phyloP scores from a whole-genome alignment of 1,140 invertebrate species.

The Diprion similis region DNA sequence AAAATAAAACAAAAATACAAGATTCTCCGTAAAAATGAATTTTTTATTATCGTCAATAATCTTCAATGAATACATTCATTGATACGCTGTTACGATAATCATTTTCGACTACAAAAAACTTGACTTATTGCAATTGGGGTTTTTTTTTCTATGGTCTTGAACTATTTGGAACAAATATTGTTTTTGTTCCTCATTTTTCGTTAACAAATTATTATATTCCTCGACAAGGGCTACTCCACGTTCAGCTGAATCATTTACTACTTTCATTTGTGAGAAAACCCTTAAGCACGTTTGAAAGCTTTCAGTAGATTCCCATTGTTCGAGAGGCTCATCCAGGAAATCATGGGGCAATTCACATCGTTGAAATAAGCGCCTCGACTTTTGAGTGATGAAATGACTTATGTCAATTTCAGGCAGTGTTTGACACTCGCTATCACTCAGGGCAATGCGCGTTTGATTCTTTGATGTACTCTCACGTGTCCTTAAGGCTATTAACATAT shows the following conservation, averaged over 20 bases:
- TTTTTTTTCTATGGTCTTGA: constrained; percentile 11
- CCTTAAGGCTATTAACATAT: not conserved
- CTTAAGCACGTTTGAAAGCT: constrained; percentile 16
- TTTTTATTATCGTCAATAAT: no score
- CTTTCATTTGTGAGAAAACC: constrained; percentile 12
- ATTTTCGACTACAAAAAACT: no score
- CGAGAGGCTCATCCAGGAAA: constrained; percentile 16
- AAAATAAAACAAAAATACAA: no score
- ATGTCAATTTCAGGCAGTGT: constrained; percentile 1
- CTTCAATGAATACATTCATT: no score
- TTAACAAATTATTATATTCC: constrained; percentile 1
- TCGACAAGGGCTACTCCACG: not conserved
- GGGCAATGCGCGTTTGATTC: not conserved
- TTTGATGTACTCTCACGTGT: not conserved
- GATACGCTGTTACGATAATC: no score
- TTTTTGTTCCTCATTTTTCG: constrained; percentile 16
- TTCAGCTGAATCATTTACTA: constrained; percentile 21
- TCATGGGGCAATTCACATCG: constrained; percentile 12
- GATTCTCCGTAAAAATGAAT: no score
- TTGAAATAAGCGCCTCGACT: not conserved
- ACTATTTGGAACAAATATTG: constrained; percentile 16
- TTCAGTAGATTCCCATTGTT: constrained; percentile 16
- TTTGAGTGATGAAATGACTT: not conserved
- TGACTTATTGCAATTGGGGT: not conserved
- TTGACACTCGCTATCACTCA: not conserved